These are phyloP conservation scores for Listronotus oregonensis DNA, from an alignment of 1,140 invertebrate species.

Conservation along the genomic window DNA sequence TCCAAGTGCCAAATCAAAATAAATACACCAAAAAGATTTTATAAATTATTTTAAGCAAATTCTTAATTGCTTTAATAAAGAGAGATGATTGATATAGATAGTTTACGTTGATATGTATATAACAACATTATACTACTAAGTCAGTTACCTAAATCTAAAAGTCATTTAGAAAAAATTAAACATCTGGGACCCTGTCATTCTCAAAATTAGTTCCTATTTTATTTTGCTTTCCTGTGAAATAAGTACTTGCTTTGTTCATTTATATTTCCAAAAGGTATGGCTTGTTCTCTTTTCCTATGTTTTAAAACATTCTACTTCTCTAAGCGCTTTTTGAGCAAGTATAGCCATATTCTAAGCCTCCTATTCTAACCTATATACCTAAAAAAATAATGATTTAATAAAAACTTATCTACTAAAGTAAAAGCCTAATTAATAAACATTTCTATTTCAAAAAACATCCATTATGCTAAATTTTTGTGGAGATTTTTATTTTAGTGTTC, in stretches of 20 bases:
- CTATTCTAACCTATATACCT: slow-evolving; percentile 1
- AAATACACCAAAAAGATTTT: slow-evolving; percentile 2
- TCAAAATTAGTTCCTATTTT: slow-evolving; percentile 31
- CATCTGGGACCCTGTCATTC: slow-evolving; percentile 48
- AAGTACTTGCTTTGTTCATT: not conserved
- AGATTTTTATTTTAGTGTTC: no score
- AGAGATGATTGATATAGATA: slow-evolving; percentile 20
- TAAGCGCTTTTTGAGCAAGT: slow-evolving; percentile 9
- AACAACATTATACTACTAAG: slow-evolving; percentile 33
- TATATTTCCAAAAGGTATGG: not conserved
- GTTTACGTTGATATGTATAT: slow-evolving; percentile 41
- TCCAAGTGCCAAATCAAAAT: slow-evolving; percentile 4
- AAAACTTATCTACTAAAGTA: no score
- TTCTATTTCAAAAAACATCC: no score
- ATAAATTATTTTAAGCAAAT: not conserved
- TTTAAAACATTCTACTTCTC: not conserved
- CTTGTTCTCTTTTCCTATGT: not conserved
- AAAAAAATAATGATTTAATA: not conserved
- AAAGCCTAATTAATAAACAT: no score
- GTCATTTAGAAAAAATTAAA: slow-evolving; percentile 30
- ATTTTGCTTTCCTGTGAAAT: slow-evolving; percentile 13
- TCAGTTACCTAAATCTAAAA: slow-evolving; percentile 26
- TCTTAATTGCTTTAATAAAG: slow-evolving; percentile 4
- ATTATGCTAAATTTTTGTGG: no score
- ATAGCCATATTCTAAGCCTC: slow-evolving; percentile 3